phyloP scores from a whole-genome alignment of 2,113 vertebrate genomes.

The Sigmodon hispidus region DNA sequence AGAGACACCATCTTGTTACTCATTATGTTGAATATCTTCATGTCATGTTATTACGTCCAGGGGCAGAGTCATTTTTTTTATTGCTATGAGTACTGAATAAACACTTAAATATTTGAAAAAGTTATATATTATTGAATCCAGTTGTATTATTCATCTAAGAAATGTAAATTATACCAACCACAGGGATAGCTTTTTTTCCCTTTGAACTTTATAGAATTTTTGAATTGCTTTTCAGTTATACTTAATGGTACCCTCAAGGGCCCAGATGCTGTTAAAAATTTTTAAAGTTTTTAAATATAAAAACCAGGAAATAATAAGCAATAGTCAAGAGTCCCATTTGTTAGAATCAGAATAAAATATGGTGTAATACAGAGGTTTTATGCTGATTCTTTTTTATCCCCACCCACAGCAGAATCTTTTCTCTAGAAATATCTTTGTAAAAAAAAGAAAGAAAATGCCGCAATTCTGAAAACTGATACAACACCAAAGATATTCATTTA shows the following conservation, averaged over 20 bases:
- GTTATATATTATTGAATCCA: neutral
- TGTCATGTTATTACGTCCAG: neutral
- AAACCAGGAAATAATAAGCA: constrained; percentile 31
- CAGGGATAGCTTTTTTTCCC: neutral
- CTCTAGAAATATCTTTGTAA: neutral
- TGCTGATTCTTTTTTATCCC: fast-evolving
- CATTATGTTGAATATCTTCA: constrained; percentile 36
- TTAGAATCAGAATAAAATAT: neutral
- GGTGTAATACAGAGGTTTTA: neutral
- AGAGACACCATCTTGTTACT: neutral
- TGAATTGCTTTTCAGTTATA: constrained; percentile 31
- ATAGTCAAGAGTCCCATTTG: neutral
- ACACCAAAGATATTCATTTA: constrained; percentile 28
- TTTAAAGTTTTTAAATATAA: neutral
- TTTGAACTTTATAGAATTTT: neutral
- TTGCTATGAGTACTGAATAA: constrained; percentile 9
- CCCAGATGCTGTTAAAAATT: neutral
- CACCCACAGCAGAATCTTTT: neutral
- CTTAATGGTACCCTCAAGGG: neutral
- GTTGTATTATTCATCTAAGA: neutral
- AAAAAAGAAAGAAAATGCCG: neutral
- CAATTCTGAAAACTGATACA: constrained; percentile 21
- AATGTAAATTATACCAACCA: constrained; percentile 14
- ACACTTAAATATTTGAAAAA: constrained; percentile 33
- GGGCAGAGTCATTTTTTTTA: neutral